Evolutionary conservation across 2,797 vertebrate genomes (phyloP).

Genomic region (Distichodus sexfasciatus): DNA sequence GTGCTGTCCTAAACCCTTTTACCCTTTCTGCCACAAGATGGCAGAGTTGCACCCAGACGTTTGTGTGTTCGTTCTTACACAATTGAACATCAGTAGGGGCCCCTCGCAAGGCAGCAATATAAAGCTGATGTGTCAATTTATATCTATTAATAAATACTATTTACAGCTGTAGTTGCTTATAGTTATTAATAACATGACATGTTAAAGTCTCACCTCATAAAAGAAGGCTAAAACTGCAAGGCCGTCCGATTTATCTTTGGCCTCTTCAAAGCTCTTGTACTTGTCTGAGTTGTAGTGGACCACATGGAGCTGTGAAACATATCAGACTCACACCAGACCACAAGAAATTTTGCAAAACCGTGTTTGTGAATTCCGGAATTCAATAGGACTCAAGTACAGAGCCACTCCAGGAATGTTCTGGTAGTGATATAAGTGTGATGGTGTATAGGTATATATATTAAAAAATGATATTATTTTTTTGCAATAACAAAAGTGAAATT

Average conservation of each 20-base stretch:
- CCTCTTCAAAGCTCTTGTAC: slow-evolving; percentile 80
- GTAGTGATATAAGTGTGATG: no score
- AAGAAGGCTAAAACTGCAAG: slow-evolving; percentile 88
- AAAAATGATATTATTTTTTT: no score
- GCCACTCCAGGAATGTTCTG: no score
- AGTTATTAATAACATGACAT: no score
- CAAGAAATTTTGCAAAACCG: slow-evolving; percentile 15
- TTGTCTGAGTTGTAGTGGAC: slow-evolving; percentile 89
- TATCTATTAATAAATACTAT: no score
- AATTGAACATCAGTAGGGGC: background rate
- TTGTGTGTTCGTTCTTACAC: background rate
- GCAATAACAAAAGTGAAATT: no score
- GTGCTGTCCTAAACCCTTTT: background rate
- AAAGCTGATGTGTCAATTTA: no score
- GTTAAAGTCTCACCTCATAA: slow-evolving; percentile 72
- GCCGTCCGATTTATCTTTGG: slow-evolving; percentile 77
- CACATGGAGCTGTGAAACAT: slow-evolving; percentile 81
- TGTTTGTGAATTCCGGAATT: background rate
- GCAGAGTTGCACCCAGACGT: slow-evolving; percentile 14
- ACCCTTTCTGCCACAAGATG: slow-evolving; percentile 14
- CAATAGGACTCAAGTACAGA: no score
- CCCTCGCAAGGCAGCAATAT: background rate
- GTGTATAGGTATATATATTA: no score
- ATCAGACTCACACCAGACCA: slow-evolving; percentile 29
- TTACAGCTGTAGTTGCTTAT: no score